Percentiles rank a stretch among this genome's conserved stretches.
These are phyloP conservation scores for Tromatobia lineatoria DNA, from an alignment of 2,888 invertebrate genomes.

Conservation along the genomic window DNA sequence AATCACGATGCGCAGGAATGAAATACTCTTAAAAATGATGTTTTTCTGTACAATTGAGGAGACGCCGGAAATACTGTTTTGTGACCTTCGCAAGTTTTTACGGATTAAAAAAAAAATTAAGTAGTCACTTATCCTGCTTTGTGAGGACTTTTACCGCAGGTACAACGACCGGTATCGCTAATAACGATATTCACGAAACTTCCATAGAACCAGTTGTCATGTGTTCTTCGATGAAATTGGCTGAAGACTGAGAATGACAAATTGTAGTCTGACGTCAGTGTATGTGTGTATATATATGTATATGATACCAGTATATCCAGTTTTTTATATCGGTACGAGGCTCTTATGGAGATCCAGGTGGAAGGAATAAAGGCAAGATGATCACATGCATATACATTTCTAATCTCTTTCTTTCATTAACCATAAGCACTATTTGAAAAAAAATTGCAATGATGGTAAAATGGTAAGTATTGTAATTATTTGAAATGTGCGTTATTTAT, in stretches of 20 bases:
- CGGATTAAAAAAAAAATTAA: not conserved
- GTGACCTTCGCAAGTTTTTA: not conserved
- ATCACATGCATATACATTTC: not conserved
- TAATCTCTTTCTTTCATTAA: conserved; percentile 16
- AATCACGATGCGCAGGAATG: not conserved
- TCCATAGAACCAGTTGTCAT: not conserved
- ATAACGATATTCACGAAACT: conserved; percentile 15
- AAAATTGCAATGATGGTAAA: not conserved
- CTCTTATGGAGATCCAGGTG: conserved; percentile 5
- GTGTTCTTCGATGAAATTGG: not conserved
- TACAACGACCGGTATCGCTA: conserved; percentile 5
- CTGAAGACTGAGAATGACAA: not conserved
- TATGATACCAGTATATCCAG: conserved; percentile 4
- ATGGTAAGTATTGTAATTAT: not conserved
- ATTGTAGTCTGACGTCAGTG: not conserved
- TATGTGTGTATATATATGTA: not conserved
- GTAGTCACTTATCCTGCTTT: not conserved
- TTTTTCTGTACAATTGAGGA: not conserved
- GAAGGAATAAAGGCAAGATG: conserved; percentile 38
- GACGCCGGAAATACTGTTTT: conserved; percentile 6
- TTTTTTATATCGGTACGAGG: conserved; percentile 16
- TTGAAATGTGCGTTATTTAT: not conserved
- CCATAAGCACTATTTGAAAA: not conserved
- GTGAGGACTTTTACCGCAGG: not conserved
- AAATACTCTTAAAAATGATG: not conserved